Conservation (phyloP, 2,113 vertebrate genomes). For the Chrysemys picta region DNA sequence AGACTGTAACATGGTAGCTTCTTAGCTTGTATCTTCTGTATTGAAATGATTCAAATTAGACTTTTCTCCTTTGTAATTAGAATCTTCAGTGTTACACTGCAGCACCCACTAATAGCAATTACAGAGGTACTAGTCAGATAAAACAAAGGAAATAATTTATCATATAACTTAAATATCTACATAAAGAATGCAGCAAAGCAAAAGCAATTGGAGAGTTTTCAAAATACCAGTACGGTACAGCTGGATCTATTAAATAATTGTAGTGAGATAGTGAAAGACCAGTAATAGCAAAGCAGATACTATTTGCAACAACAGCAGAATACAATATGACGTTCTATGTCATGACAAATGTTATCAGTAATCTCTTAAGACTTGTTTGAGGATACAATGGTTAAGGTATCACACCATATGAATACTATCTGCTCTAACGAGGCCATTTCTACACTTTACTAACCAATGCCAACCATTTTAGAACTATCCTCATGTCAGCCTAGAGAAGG, state of each 20-base stretch:
- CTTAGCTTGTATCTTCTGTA: fast-evolving
- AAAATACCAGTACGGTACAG: not conserved
- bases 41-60: not conserved
- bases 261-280: not conserved
- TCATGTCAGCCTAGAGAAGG: constrained; percentile 7
- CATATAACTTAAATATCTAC: not conserved
- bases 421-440: fast-evolving
- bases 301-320: fast-evolving
- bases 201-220: not conserved
- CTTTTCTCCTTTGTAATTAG: not conserved
- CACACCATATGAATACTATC: not conserved
- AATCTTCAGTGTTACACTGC: not conserved
- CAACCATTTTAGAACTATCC: not conserved
- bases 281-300: not conserved
- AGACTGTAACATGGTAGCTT: fast-evolving
- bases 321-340: not conserved
- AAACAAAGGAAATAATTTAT: not conserved
- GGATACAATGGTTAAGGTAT: not conserved
- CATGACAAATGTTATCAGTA: not conserved
- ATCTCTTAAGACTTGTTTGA: not conserved
- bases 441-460: not conserved
- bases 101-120: not conserved
- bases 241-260: not conserved
- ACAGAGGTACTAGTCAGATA: not conserved
- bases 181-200: not conserved